Conservation (phyloP, 2,888 invertebrate genomes). For the Onthophagus sagittarius region DNA sequence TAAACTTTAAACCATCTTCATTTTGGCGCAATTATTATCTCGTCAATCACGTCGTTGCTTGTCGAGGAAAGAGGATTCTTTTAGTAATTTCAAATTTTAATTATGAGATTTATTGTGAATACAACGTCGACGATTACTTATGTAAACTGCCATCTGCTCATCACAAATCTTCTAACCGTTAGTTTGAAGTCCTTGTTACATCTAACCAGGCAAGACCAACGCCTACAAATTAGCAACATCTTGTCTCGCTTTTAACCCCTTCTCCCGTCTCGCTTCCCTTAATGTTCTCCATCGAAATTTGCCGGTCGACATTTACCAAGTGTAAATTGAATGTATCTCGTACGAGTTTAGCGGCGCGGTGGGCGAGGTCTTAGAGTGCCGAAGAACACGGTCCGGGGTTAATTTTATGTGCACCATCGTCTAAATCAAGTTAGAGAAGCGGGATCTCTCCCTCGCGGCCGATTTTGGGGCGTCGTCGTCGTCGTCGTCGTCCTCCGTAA, state of each 20-base stretch:
- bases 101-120: too few relatives aligned
- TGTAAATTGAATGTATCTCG: background rate
- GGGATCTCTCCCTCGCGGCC: background rate
- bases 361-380: background rate
- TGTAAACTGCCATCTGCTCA: background rate
- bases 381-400: background rate
- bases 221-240: background rate
- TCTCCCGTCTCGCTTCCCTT: background rate
- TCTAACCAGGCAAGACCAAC: background rate
- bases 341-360: background rate
- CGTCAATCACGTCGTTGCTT: too few relatives aligned
- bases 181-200: background rate
- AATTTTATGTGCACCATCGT: conserved; percentile 3
- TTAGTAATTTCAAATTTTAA: too few relatives aligned
- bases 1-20: too few relatives aligned
- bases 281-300: background rate
- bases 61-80: too few relatives aligned
- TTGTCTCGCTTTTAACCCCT: background rate
- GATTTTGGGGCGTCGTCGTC: background rate
- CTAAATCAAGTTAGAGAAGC: conserved; percentile 8
- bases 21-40: too few relatives aligned
- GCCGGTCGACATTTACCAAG: background rate
- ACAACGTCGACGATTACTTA: background rate
- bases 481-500: background rate
- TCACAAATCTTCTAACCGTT: background rate